Evolutionary conservation across 2,888 invertebrate genomes (phyloP), one percentile per base, ranked within the genome.

Genomic region (Cosmopolites sordidus): DNA sequence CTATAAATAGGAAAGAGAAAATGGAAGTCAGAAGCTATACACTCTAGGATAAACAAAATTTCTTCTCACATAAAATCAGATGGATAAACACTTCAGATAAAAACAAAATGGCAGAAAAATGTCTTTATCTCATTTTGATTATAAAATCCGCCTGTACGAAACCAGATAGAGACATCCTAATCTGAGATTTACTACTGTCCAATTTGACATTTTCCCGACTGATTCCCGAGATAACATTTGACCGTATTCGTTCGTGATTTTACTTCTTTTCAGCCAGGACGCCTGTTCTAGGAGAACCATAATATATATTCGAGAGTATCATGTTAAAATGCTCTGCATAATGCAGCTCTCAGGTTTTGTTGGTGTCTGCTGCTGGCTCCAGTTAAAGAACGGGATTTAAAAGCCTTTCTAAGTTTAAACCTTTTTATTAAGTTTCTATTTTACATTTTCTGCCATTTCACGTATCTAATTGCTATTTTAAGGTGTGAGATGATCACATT

Each of bases 141-240:
- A 3, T 33, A 62, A n/a, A n/a, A n/a, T n/a, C n/a, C n/a, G n/a
- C n/a, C n/a, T n/a, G n/a, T n/a, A n/a, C n/a, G n/a, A n/a, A n/a
- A n/a, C n/a, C n/a, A n/a, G n/a, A n/a, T n/a, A n/a, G n/a, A n/a
- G 66, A 67, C 66, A 64, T 65, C 66, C 67, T 68, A 67, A 69
- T 70, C 69, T 65, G 43, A 58, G 66, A 64, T 66, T 67, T 64
- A 65, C 63, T 60, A 61, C 50, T 51, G n/a, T 60, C 55, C 55
- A 62, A 61, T 61, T 59, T 48, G 60, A 58, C 60, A 63, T 68
- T 47, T 44, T 29, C 17, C 11, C 64, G 63, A 54, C 58, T 60
- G 67, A 71, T 71, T 69, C 70, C 66, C 63, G 63, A 71, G 70
- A 71, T 71, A 71, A 70, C 71, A 70, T 73, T 70, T 73, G 73